Evolutionary conservation across 2,113 vertebrate genomes (phyloP), one percentile per base, ranked within the genome.

Genomic region (Mesitornis unicolor): DNA sequence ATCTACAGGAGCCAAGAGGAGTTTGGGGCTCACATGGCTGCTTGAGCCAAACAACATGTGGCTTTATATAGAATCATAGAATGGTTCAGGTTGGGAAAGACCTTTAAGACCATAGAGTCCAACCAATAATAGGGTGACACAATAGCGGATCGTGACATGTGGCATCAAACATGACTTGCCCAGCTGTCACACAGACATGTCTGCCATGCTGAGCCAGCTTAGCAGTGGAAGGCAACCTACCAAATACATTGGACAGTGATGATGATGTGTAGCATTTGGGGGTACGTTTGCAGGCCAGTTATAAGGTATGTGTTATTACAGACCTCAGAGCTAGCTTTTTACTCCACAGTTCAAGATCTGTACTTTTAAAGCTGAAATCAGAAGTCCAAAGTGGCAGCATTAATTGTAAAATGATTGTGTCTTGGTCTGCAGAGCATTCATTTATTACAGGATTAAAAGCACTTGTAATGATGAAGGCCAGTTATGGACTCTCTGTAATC

Each of bases 161-260:
- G 74, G 51, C 61, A 79, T 68, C 75, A 75, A 86, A 43, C 16
- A 11, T 70, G 69, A 42, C 68, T 75, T 86, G 31, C 53, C 45
- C 71, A 31, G 73, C 10, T 43, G 74, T 67, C 65, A 31, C 57
- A 40, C 61, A 54, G 61, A 57, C 2, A 2, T 10, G 42, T 83
- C 60, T 86, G 64, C 42, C 28, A 5, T 16, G 2, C 79, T 51
- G 33, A 92, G 33, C 20, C 47, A 63, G 26, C 59, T 74, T 50
- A 84, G 73, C 29, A 65, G 7, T 38, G 61, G 60, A 86, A 75
- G 18, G 10, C 54, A 70, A 7, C 36, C 24, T 68, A 42, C 36
- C 28, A 35, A 18, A 60, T 6, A 7, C n/a, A 18, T 7, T 22
- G 35, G 12, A 3, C 59, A 0, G 1, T 40, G 74, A 10, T 1